Conservation (phyloP, 2,797 vertebrate genomes). For the Thripadectes ignobilis region DNA sequence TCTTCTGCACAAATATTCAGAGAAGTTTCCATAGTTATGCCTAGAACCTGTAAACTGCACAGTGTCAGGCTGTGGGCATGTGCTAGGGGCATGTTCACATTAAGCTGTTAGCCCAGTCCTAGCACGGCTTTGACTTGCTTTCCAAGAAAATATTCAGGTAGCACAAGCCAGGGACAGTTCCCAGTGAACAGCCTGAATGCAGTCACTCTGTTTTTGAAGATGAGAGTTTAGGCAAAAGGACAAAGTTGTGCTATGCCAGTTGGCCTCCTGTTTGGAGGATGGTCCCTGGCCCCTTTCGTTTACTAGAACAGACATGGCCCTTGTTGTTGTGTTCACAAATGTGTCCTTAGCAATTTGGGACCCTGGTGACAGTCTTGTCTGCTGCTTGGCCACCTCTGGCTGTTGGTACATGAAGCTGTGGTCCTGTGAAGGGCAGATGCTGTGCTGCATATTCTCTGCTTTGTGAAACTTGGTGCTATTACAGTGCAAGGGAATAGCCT, state of each 20-base stretch:
- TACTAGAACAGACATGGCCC: neutral
- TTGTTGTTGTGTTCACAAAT: conserved; percentile 1
- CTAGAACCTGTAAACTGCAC: neutral
- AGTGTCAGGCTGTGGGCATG: rapidly evolving
- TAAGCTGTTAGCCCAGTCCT: neutral
- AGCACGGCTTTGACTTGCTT: neutral
- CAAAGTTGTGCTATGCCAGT: neutral
- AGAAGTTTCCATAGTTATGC: neutral
- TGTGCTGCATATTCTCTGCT: neutral
- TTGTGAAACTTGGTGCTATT: neutral
- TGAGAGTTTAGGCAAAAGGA: neutral
- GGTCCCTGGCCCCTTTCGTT: neutral
- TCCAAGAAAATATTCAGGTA: neutral
- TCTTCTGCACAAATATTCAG: neutral
- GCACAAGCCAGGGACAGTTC: neutral
- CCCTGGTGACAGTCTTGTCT: neutral
- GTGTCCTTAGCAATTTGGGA: conserved; percentile 1
- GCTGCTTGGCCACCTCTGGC: neutral
- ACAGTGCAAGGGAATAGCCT: neutral
- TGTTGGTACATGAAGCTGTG: neutral
- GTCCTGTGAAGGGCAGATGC: neutral
- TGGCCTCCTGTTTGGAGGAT: neutral
- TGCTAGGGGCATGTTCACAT: neutral
- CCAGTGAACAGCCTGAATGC: neutral
- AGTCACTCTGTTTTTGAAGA: neutral